phyloP scores from a whole-genome alignment of 2,888 invertebrate genomes.

The Acronicta leporina region DNA sequence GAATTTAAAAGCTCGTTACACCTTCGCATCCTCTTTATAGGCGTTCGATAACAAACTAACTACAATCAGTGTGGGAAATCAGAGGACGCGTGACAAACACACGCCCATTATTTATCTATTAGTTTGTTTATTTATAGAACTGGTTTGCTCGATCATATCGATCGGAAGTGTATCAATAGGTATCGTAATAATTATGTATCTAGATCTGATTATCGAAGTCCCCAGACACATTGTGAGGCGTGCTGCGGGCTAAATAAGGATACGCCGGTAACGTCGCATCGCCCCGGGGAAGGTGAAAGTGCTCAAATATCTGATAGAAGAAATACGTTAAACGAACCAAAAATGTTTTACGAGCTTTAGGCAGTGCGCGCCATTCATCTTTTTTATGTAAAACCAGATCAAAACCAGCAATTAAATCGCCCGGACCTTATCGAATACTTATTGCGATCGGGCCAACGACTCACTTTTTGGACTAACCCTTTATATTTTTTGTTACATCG shows the following conservation, averaged over 20 bases:
- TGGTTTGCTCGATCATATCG: conserved; percentile 59
- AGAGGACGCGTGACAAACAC: conserved; percentile 58
- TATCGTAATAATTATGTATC: conserved; percentile 78
- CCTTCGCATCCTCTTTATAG: conserved; percentile 73
- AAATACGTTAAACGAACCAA: conserved; percentile 78
- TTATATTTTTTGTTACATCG: conserved; percentile 85
- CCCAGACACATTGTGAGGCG: conserved; percentile 67
- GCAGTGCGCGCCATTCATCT: conserved; percentile 85
- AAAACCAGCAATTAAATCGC: conserved; percentile 89
- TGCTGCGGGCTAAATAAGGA: conserved; percentile 77
- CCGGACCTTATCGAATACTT: conserved; percentile 89
- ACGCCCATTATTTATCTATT: conserved; percentile 55
- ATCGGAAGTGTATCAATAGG: conserved; percentile 53
- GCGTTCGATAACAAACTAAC: conserved; percentile 60
- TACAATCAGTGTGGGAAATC: conserved; percentile 67
- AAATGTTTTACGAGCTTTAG: conserved; percentile 83
- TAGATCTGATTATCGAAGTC: conserved; percentile 78
- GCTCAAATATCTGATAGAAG: conserved; percentile 77
- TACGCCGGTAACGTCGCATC: conserved; percentile 63
- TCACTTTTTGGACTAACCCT: conserved; percentile 89
- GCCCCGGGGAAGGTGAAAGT: conserved; percentile 83
- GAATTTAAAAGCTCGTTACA: conserved; percentile 84
- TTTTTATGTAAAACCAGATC: conserved; percentile 89
- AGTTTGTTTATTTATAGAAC: conserved; percentile 54
- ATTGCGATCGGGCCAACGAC: conserved; percentile 88